Percentiles rank a stretch among this genome's conserved stretches.
These are phyloP conservation scores for Axea sp. DNA, from an alignment of 2,888 invertebrate species.

Conservation along the genomic window DNA sequence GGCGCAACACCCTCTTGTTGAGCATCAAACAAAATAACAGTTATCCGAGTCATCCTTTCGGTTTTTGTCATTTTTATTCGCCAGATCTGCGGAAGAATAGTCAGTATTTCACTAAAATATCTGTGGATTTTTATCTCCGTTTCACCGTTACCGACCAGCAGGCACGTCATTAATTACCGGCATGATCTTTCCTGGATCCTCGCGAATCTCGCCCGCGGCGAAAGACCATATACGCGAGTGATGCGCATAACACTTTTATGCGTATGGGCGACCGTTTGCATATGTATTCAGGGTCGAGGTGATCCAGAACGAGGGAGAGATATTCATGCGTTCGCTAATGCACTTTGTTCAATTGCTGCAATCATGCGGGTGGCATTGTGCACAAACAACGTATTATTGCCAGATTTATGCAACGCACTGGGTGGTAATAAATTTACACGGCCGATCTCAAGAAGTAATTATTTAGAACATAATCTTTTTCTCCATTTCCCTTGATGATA, in stretches of 20 bases:
- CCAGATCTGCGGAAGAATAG: slow-evolving; percentile 21
- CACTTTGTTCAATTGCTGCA: slow-evolving; percentile 70
- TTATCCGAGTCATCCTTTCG: slow-evolving; percentile 13
- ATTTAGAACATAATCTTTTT: background rate
- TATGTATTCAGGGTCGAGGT: slow-evolving; percentile 45
- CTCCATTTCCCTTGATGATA: background rate
- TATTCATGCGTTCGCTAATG: slow-evolving; percentile 73
- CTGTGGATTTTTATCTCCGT: slow-evolving; percentile 51
- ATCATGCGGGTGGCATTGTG: slow-evolving; percentile 65
- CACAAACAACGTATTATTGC: slow-evolving; percentile 26
- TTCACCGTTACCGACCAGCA: slow-evolving; percentile 62
- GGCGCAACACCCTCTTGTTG: slow-evolving; percentile 16
- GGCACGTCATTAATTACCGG: slow-evolving; percentile 63
- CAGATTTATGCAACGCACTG: slow-evolving; percentile 19
- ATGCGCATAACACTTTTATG: slow-evolving; percentile 40
- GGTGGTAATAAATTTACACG: slow-evolving; percentile 16
- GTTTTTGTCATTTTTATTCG: background rate
- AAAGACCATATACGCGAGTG: slow-evolving; percentile 40
- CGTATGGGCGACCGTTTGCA: slow-evolving; percentile 31
- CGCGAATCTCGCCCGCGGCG: slow-evolving; percentile 54
- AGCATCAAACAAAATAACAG: slow-evolving; percentile 4
- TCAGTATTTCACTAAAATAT: slow-evolving; percentile 53
- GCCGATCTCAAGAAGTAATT: background rate
- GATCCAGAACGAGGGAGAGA: slow-evolving; percentile 62
- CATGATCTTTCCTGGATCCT: slow-evolving; percentile 62